Percentiles rank a stretch among this genome's conserved stretches.
These are phyloP conservation scores for Philonicus albiceps DNA, from an alignment of 2,888 invertebrate species.

Conservation along the genomic window DNA sequence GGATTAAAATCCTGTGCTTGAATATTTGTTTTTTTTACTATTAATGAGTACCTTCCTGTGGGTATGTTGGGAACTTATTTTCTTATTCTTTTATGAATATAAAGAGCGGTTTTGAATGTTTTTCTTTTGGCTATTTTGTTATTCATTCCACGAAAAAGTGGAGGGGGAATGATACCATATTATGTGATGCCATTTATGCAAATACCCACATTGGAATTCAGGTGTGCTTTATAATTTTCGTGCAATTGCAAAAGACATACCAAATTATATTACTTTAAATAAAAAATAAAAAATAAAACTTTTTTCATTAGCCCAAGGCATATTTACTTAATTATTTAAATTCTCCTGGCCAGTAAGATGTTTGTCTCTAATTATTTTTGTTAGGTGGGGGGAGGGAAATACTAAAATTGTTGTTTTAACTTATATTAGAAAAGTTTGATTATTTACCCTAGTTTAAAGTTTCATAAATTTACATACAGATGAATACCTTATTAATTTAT, in stretches of 20 bases:
- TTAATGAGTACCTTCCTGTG: not conserved
- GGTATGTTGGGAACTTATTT: not conserved
- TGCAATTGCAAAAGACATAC: not conserved
- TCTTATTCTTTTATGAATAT: not conserved
- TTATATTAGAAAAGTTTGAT: too few species aligned
- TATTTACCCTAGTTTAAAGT: too few species aligned
- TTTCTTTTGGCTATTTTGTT: not conserved
- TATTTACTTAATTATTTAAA: not conserved
- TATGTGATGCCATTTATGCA: not conserved
- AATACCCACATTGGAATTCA: not conserved
- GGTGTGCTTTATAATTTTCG: not conserved
- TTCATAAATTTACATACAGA: too few species aligned
- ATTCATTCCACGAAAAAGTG: not conserved
- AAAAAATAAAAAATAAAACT: not conserved
- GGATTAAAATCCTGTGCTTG: not conserved
- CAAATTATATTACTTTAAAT: not conserved
- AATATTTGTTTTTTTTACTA: too few species aligned
- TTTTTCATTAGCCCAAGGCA: not conserved
- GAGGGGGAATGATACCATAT: not conserved
- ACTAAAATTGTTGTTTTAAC: too few species aligned
- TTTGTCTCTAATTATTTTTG: not conserved
- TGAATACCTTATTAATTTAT: not conserved
- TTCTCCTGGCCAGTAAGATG: not conserved
- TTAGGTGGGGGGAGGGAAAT: too few species aligned
- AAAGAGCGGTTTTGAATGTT: not conserved